A percentile compares a stretch with the other conserved stretches of the same genome.
Evolutionary conservation across 2,113 vertebrate species (phyloP).

Genomic region (Rostratula benghalensis): DNA sequence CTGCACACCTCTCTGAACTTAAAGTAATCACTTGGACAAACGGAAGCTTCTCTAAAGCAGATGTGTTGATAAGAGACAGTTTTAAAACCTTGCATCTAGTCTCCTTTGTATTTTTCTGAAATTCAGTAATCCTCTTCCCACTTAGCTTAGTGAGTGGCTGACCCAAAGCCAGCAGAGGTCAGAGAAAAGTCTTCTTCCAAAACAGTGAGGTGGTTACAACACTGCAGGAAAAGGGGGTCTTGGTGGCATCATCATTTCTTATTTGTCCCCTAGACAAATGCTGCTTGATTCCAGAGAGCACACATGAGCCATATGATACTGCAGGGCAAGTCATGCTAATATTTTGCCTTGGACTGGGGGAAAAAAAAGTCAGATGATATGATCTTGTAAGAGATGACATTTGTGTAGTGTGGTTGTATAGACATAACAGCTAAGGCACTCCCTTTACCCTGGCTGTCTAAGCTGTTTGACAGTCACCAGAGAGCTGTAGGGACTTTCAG

Average conservation of each 20-base stretch:
- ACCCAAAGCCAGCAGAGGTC: constrained; percentile 55
- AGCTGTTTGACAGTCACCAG: not conserved
- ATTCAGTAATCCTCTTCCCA: constrained; percentile 48
- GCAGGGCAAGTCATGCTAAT: not conserved
- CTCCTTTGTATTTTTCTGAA: constrained; percentile 62
- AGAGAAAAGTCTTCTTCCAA: constrained; percentile 14
- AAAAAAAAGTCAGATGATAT: not conserved
- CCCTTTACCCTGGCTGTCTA: not conserved
- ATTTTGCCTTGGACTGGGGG: not conserved
- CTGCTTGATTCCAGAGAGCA: not conserved
- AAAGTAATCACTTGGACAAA: constrained; percentile 25
- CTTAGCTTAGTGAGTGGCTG: constrained; percentile 50
- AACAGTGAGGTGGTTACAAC: not conserved
- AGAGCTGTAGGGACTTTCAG: not conserved
- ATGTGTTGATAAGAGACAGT: constrained; percentile 34
- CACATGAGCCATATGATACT: not conserved
- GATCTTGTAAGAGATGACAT: not conserved
- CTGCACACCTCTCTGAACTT: not conserved
- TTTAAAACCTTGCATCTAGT: constrained; percentile 21
- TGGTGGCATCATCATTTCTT: not conserved
- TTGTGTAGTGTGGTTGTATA: not conserved
- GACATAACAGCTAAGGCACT: not conserved
- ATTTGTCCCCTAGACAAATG: not conserved
- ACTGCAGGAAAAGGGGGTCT: not conserved
- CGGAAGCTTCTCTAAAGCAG: constrained; percentile 31